Conservation (phyloP, 2,888 invertebrate species). For the Trypoxylon attenuatum region DNA sequence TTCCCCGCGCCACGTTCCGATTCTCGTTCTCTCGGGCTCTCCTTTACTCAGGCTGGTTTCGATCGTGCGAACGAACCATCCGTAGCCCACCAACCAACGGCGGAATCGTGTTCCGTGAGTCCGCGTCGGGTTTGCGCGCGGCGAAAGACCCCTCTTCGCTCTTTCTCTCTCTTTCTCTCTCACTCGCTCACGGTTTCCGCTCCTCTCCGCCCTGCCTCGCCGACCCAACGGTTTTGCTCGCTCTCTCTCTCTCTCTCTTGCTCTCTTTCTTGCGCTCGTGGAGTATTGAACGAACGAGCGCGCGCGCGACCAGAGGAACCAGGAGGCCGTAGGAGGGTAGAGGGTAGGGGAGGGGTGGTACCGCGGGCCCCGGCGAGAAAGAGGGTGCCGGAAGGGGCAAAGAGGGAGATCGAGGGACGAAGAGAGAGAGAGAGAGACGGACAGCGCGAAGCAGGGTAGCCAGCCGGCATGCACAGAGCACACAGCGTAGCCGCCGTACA, state of each 20-base stretch:
- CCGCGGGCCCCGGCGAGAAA: constrained; percentile 43
- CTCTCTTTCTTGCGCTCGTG: constrained; percentile 58
- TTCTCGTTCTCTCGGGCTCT: constrained; percentile 24
- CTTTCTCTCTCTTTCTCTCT: constrained; percentile 44
- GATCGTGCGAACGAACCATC: constrained; percentile 61
- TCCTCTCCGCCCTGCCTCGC: constrained; percentile 47
- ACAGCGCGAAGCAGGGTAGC: constrained; percentile 60
- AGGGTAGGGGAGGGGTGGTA: too few species aligned
- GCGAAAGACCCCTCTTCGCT: constrained; percentile 50
- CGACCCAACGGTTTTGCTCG: constrained; percentile 11
- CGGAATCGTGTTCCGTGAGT: constrained; percentile 62
- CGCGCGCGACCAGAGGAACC: constrained; percentile 63
- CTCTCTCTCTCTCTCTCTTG: constrained; percentile 18
- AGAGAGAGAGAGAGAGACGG: constrained; percentile 43
- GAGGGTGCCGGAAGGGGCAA: constrained; percentile 27
- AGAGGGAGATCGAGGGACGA: constrained; percentile 53
- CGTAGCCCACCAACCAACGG: constrained; percentile 59
- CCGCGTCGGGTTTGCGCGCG: constrained; percentile 57
- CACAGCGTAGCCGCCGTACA: too few species aligned
- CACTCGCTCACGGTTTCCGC: constrained; percentile 34
- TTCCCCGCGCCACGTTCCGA: background rate
- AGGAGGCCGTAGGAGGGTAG: constrained; percentile 57
- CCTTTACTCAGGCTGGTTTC: constrained; percentile 57
- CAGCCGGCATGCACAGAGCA: constrained; percentile 62
- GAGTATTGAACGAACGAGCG: constrained; percentile 71